Base-by-base conservation (phyloP, 2,113 vertebrate genomes). In the Peromyscus leucopus region DNA sequence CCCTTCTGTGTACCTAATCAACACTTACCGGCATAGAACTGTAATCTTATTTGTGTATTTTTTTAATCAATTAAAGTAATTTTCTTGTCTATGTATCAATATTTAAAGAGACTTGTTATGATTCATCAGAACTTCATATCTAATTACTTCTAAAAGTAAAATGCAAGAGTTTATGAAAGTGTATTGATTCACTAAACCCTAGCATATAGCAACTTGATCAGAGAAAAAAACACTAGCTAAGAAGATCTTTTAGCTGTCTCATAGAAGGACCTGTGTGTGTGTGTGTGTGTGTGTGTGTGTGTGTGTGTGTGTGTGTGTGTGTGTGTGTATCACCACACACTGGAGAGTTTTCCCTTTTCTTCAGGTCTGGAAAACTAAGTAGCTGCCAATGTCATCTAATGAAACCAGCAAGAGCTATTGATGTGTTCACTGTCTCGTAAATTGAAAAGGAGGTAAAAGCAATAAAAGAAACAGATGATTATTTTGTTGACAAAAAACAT, bases 281-380 rank as follows among this genome's bases (percentile, higher is more conserved):
- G 63, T 12, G 26, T 67, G 28, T 31, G 65, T 67, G 28, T 67
- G 65, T 69, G 67, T 69, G 28, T 69, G 65, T 59, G 57, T 59
- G 15, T 59, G 57, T 59, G 57, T 59, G 57, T 19, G 57, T 59
- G 16, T 19, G 5, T 59, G 57, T 19, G 5, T 19, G 17, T 59
- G 42, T 48, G 1, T 11, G 21, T 46, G 39, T 78, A n/a, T 79
- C 0, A 55, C 13, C 59, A 82, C 36, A 79, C 61, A 22, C 39
- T 71, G 4, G 39, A 87, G 4, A 79, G 39, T 2, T 74, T 72
- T 75, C 78, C 57, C 15, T 15, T 55, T 31, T 90, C 69, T 93
- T n/a, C 59, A 93, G 67, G 88, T 15, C 82, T 96, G 51, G 57
- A 90, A 96, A 92, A 84, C 19, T 57, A 90, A 79, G 36, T 42